Evolutionary conservation across 2,888 invertebrate species (phyloP), one percentile per base, ranked within the genome.

Genomic region (Leucozona laternaria): DNA sequence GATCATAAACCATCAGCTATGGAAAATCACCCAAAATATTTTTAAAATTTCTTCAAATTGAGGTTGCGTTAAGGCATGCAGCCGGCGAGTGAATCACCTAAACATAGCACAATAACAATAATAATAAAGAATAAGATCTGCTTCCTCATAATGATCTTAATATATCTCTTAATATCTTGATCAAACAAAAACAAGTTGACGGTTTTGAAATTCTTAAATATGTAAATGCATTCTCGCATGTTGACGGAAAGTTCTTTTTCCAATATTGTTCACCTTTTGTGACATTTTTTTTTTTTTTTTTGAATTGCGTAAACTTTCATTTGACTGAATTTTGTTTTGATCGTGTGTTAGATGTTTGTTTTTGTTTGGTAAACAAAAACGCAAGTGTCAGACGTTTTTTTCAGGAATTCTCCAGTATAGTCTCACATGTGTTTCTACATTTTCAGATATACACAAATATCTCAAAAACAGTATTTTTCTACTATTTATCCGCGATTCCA

Each of bases 21-120:
- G 68, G 68, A 68, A 68, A 68, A 37, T 53, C 40, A 68, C 68
- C 68, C 22, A 53, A 68, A 68, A 53, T 37, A 53, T 53, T 68
- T 68, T 40, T 5, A 37, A 60, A 28, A 28, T n/a, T 48, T 48
- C 13, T 22, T 53, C n/a, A 68, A 22, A 22, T 50, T 50, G 66
- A 66, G 6, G 34, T 45, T 45, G 66, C 17, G 45, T 31, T 55
- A 28, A 8, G 20, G 11, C 20, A 13, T 8, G 31, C 28, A 31
- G 1, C 25, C n/a, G n/a, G 2, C 45, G 22, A n/a, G 68, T 53
- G 50, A 68, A 37, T 48, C 66, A 66, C 48, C 48, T 25, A 62
- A 37, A 45, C 60, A 25, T n/a, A n/a, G 11, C 22, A 22, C 20
- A 62, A 62, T 25, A 62, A 62, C 15, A 40, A 53, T 2, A 40